Percentiles rank a stretch among this genome's conserved stretches.
These are phyloP conservation scores for Omphaloscelis lunosa DNA, from an alignment of 2,888 invertebrate genomes.

Conservation along the genomic window DNA sequence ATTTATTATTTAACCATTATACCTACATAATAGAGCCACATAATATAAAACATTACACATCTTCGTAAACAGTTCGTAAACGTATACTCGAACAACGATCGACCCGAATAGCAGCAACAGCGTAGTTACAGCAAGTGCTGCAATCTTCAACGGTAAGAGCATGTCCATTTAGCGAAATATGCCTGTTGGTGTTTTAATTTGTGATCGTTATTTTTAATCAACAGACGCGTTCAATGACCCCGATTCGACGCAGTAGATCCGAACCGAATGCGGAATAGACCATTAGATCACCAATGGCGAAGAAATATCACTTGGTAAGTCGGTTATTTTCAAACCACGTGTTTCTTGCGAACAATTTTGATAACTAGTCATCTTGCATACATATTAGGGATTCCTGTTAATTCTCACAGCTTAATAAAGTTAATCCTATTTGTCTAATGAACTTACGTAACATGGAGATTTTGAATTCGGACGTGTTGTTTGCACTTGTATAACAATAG, in stretches of 20 bases:
- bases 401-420: constrained; percentile 30
- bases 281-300: constrained; percentile 62
- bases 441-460: constrained; percentile 76
- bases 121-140: constrained; percentile 49
- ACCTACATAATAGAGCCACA: not conserved
- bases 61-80: constrained; percentile 30
- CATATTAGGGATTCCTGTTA: constrained; percentile 4
- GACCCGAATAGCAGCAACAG: constrained; percentile 52
- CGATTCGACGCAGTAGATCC: constrained; percentile 74
- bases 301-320: constrained; percentile 62
- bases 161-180: constrained; percentile 71
- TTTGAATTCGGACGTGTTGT: constrained; percentile 75
- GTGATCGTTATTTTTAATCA: constrained; percentile 79
- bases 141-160: constrained; percentile 55
- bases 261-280: constrained; percentile 72
- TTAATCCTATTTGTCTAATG: constrained; percentile 74
- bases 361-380: not conserved
- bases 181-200: constrained; percentile 70
- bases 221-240: constrained; percentile 76
- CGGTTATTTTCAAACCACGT: constrained; percentile 49
- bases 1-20: not conserved
- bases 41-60: constrained; percentile 19
- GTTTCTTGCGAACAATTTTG: constrained; percentile 14
- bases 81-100: constrained; percentile 36
- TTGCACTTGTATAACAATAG: constrained; percentile 78